Base-by-base conservation (phyloP, 2,888 invertebrate species). In the Ormia ochracea region DNA sequence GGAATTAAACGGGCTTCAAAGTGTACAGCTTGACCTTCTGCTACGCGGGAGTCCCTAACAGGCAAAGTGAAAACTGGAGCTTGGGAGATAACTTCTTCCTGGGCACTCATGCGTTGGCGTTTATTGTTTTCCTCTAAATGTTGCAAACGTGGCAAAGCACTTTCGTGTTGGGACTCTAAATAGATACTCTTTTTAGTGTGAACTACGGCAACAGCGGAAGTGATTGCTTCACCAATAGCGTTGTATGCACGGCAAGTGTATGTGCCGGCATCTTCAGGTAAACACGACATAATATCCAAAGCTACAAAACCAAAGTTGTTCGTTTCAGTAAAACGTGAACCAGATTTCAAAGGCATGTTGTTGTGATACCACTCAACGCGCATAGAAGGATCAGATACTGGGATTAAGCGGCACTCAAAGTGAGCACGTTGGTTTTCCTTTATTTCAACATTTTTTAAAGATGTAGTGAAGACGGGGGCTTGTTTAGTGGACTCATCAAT, bases 281-380 rank as follows among this genome's bases (percentile, higher is more conserved):
- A 94, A 76, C 97, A 96, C 84, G 98, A 96, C 91, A 98, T 93
- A 84, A 99, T 98, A 87, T 99, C 99, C 74, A 99, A 91, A 23
- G 98, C 97, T 12, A 98, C 98, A 88, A 97, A 99, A 48, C 99
- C 99, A 88, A 99, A 99, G 90, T 97, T 98, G 87, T 98, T 96
- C 7, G 97, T 96, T 90, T 98, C 97, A 10, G 96, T 96, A 89
- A 98, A 99, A 84, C 99, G 93, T 6, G 98, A 97, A 45, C 98
- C 98, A 81, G 96, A 96, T 90, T 97, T 96, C 0, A 98, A 91
- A 0, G 97, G 96, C 83, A 93, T 92, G 85, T 96, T 96, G 87
- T 98, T 97, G 86, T 97, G 96, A 91, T 95, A 97, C 98, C 98
- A 98, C 90, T 97, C 96, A 0, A 98, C 96, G 88, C 95, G 96